Evolutionary conservation across 2,888 invertebrate genomes (phyloP).

Genomic region (Ypsolopha scabrella): DNA sequence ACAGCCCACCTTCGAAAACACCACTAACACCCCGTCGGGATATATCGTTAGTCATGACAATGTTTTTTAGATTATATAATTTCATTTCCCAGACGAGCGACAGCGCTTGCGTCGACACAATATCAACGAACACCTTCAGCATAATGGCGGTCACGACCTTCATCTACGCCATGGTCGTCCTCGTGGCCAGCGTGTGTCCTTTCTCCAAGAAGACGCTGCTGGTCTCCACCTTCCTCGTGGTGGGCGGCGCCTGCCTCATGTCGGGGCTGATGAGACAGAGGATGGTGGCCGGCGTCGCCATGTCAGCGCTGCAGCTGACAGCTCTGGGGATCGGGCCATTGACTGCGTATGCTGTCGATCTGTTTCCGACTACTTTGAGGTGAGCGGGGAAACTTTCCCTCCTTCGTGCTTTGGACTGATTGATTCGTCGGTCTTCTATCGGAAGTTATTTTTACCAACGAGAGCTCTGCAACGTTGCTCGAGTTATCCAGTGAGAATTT

Average conservation of each 20-base stretch:
- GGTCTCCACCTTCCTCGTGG: slow-evolving; percentile 33
- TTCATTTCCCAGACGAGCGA: slow-evolving; percentile 22
- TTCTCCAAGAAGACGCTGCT: slow-evolving; percentile 43
- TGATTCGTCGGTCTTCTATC: too few species aligned
- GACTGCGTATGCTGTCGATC: slow-evolving; percentile 47
- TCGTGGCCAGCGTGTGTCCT: slow-evolving; percentile 34
- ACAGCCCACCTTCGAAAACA: too few species aligned
- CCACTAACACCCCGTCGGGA: neutral
- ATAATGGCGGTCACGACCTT: slow-evolving; percentile 44
- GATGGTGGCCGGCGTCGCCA: slow-evolving; percentile 38
- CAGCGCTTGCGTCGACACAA: slow-evolving; percentile 32
- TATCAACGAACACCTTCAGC: slow-evolving; percentile 40
- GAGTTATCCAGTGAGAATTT: too few species aligned
- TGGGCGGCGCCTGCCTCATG: slow-evolving; percentile 33
- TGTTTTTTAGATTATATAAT: neutral
- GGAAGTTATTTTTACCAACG: too few species aligned
- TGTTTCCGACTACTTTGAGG: slow-evolving; percentile 58
- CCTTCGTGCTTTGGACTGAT: too few species aligned
- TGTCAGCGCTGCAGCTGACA: slow-evolving; percentile 50
- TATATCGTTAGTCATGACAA: neutral
- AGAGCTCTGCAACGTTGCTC: too few species aligned
- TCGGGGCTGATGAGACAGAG: slow-evolving; percentile 39
- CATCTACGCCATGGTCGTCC: slow-evolving; percentile 39
- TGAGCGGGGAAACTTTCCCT: slow-evolving; percentile 14
- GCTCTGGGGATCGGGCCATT: slow-evolving; percentile 52